Percentiles rank a stretch among this genome's conserved stretches.
Conservation (phyloP, 2,888 invertebrate genomes). For the Anarsia innoxiella region DNA sequence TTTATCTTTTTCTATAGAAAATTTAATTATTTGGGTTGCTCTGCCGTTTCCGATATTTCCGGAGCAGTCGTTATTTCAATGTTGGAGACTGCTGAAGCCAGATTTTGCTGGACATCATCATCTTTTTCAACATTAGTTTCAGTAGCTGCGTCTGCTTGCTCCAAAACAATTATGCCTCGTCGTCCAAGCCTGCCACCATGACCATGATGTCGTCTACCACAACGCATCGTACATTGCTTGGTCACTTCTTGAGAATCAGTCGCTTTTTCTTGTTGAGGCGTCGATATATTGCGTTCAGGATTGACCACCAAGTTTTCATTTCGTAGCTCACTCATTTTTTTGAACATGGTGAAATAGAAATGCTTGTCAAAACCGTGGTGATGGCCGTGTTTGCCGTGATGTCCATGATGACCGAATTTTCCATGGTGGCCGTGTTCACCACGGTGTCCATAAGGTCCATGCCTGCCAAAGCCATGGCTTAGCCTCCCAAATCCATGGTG, state of each 20-base stretch:
- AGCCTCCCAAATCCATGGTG: constrained; percentile 15
- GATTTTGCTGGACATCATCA: no score
- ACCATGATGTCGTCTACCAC: background rate
- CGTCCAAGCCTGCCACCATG: background rate
- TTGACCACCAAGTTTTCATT: background rate
- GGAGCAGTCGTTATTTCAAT: no score
- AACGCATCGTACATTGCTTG: background rate
- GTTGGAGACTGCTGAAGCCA: no score
- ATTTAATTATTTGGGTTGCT: no score
- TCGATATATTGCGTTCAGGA: constrained; percentile 1
- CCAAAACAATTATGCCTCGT: background rate
- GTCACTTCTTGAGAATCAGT: background rate
- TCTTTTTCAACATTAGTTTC: no score
- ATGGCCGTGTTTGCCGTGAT: constrained; percentile 4
- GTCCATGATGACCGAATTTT: constrained; percentile 22
- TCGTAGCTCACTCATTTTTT: background rate
- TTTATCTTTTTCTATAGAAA: no score
- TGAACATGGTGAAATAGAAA: background rate
- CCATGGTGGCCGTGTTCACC: constrained; percentile 12
- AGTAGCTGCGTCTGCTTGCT: no score
- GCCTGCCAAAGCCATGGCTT: background rate
- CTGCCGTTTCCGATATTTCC: no score
- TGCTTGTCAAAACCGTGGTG: no score
- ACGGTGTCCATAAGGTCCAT: no score
- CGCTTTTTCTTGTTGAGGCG: background rate